Conservation (phyloP, 2,797 vertebrate species). For the Urophycis tenuis region DNA sequence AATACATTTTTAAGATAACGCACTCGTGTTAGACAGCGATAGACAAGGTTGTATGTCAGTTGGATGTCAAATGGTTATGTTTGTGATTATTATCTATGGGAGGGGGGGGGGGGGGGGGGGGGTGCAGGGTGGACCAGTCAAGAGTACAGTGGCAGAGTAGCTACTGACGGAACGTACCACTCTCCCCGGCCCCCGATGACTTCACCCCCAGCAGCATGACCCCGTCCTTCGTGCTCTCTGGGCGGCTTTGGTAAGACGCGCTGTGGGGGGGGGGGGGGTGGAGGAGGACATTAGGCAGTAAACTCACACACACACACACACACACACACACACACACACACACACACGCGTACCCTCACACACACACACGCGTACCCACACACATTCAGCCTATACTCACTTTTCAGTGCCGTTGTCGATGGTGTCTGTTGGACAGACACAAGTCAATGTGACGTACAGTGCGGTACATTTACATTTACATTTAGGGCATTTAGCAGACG, state of each 20-base stretch:
- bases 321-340: background rate
- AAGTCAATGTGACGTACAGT: background rate
- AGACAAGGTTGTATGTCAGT: background rate
- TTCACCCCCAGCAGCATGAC: slow-evolving; percentile 93
- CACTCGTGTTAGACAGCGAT: background rate
- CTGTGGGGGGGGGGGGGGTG: slow-evolving; percentile 35
- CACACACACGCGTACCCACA: background rate
- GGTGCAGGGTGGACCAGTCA: too few species aligned
- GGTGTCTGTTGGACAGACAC: slow-evolving; percentile 47
- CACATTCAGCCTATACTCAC: slow-evolving; percentile 40
- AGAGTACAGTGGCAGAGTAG: slow-evolving; percentile 17
- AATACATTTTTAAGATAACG: background rate
- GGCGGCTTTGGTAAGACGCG: slow-evolving; percentile 73
- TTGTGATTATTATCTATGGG: slow-evolving; percentile 1
- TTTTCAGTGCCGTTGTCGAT: slow-evolving; percentile 65
- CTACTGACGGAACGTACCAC: slow-evolving; percentile 71
- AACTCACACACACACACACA: background rate
- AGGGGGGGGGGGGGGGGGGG: too few species aligned
- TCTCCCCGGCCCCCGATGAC: slow-evolving; percentile 75
- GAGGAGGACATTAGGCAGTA: background rate
- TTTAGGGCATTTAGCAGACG: too few species aligned
- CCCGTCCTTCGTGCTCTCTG: slow-evolving; percentile 84
- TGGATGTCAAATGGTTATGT: background rate
- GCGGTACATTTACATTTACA: too few species aligned
- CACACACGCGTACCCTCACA: background rate